Evolutionary conservation across 2,113 vertebrate genomes (phyloP).

Genomic region (Vidua macroura): DNA sequence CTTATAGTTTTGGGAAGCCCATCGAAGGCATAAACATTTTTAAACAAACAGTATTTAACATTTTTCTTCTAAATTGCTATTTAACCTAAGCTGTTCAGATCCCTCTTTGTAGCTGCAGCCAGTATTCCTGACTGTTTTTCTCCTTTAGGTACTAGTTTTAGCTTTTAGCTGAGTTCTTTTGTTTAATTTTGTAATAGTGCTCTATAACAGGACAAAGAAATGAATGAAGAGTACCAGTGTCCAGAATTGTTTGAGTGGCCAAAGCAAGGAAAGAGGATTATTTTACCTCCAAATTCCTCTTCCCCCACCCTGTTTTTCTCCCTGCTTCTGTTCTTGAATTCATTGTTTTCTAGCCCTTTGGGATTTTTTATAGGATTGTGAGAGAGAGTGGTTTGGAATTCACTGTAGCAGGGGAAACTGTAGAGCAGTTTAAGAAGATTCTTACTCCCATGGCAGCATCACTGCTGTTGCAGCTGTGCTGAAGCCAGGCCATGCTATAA

Average conservation of each 20-base stretch:
- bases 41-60: not conserved
- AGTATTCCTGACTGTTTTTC: not conserved
- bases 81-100: not conserved
- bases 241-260: not conserved
- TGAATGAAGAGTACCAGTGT: not conserved
- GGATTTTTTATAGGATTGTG: not conserved
- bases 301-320: rapidly evolving
- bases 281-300: not conserved
- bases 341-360: not conserved
- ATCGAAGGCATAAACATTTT: rapidly evolving
- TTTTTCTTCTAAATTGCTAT: not conserved
- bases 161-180: not conserved
- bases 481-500: not conserved
- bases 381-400: not conserved
- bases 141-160: not conserved
- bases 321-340: not conserved
- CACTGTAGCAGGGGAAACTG: not conserved
- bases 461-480: not conserved
- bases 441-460: not conserved
- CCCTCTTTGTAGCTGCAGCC: not conserved
- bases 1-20: not conserved
- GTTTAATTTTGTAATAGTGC: not conserved
- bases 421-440: not conserved
- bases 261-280: not conserved
- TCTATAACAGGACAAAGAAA: not conserved